phyloP scores from a whole-genome alignment of 2,113 vertebrate genomes.

The Plecturocebus donacophilus region DNA sequence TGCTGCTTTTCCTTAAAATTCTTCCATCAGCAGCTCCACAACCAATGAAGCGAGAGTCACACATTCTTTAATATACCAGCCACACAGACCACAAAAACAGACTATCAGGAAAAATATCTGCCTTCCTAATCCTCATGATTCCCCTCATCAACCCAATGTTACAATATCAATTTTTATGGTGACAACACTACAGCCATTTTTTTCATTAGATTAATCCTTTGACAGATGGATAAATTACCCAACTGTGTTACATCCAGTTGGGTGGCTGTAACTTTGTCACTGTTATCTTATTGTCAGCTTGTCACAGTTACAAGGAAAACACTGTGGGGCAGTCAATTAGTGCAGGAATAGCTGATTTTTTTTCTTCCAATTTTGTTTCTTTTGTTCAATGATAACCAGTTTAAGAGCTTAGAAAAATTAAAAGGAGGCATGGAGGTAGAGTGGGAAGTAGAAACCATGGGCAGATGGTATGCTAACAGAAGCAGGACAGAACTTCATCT shows the following conservation, averaged over 20 bases:
- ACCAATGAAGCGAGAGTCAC: slow-evolving; percentile 46
- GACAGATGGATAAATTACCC: slow-evolving; percentile 68
- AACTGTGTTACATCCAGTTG: slow-evolving; percentile 66
- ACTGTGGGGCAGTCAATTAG: background rate
- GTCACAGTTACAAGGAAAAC: slow-evolving; percentile 48
- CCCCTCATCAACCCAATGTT: background rate
- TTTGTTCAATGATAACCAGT: slow-evolving; percentile 2
- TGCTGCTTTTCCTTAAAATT: slow-evolving; percentile 36
- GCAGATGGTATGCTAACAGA: background rate
- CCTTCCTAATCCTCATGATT: background rate
- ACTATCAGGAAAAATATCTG: slow-evolving; percentile 59
- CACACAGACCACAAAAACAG: slow-evolving; percentile 46
- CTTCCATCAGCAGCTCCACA: slow-evolving; percentile 59
- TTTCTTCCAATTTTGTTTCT: slow-evolving; percentile 42
- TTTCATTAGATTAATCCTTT: slow-evolving; percentile 38
- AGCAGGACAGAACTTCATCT: background rate
- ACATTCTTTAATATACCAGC: background rate
- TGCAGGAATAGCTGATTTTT: background rate
- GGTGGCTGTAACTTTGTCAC: slow-evolving; percentile 39
- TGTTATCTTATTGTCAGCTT: slow-evolving; percentile 58
- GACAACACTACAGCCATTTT: slow-evolving; percentile 34
- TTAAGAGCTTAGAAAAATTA: slow-evolving; percentile 25
- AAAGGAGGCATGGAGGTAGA: background rate
- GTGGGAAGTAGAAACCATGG: background rate
- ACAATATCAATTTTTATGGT: slow-evolving; percentile 13